phyloP scores from a whole-genome alignment of 2,888 invertebrate species.

The Trissoscelio sp. region DNA sequence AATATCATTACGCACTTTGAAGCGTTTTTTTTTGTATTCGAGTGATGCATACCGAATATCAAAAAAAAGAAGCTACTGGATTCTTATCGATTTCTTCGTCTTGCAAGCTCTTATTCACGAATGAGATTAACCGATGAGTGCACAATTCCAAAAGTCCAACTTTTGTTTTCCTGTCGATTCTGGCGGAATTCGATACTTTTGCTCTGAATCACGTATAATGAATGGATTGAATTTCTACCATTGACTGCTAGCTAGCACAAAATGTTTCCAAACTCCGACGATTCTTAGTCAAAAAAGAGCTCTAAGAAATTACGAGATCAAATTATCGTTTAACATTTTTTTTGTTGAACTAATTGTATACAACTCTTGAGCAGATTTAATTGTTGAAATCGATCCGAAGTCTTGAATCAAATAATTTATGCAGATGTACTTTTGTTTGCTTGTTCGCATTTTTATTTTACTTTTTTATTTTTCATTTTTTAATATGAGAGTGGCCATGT shows the following conservation, averaged over 20 bases:
- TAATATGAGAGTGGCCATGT: no score
- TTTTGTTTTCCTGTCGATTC: constrained; percentile 49
- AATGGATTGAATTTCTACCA: constrained; percentile 41
- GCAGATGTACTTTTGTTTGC: not conserved
- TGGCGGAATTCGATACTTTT: constrained; percentile 42
- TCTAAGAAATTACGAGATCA: constrained; percentile 21
- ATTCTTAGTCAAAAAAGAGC: constrained; percentile 10
- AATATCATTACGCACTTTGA: no score
- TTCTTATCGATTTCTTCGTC: constrained; percentile 68
- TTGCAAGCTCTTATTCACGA: constrained; percentile 55
- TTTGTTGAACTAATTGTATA: constrained; percentile 6
- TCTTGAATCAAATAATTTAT: constrained; percentile 5
- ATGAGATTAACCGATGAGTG: constrained; percentile 59
- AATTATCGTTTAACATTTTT: constrained; percentile 27
- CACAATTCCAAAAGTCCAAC: constrained; percentile 49
- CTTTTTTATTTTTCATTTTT: no score
- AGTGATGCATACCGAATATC: no score
- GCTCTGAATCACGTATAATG: constrained; percentile 33
- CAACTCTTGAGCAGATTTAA: constrained; percentile 16
- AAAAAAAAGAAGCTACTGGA: constrained; percentile 46
- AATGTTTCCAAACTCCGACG: constrained; percentile 38
- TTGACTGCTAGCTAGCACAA: constrained; percentile 17
- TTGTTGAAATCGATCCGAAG: constrained; percentile 24
- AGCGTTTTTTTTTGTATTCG: no score
- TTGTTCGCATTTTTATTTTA: no score